Evolutionary conservation across 2,888 invertebrate genomes (phyloP), one percentile per base, ranked within the genome.

Genomic region (Chaetogeoica ovagalla): DNA sequence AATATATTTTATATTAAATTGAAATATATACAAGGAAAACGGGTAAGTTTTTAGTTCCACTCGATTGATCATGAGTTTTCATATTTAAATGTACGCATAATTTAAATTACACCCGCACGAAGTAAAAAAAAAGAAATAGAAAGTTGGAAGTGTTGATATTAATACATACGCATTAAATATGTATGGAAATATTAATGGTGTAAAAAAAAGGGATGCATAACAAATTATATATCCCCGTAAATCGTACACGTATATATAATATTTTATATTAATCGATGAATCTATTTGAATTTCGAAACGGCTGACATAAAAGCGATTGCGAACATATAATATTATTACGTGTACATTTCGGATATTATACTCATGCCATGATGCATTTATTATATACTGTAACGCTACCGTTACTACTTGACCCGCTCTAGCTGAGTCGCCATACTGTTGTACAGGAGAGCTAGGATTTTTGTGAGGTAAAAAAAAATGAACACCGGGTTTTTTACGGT

Each of bases 141-240:
- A 30, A 30, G 4, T 30, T n/a, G n/a, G 4, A 30, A 48, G 48
- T 48, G 48, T 19, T 13, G 72, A 72, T 60, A 60, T 23, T 39
- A 66, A 17, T 52, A 72, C 43, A 62, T 19, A n/a, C 30, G 30
- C n/a, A n/a, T 62, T n/a, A 43, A 43, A 43, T 23, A 13, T 60
- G 19, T 30, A n/a, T 11, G 43, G 7, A 48, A 60, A 62, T 30
- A 60, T 72, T 62, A 72, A 72, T 60, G 72, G 71, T n/a, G n/a
- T n/a, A n/a, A 71, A 60, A 69, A 71, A 43, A 43, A 1, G 2
- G 65, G 39, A 65, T 39, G 4, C 39, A 39, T 68, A 21, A 8
- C 17, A 39, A 39, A 48, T 48, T 66, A 21, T 48, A 48, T 11
- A 48, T 48, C 19, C 30, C 4, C 30, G 30, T 43, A 21, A 5